Percentiles rank a stretch among this genome's conserved stretches.
Conservation (phyloP, 2,113 vertebrate genomes). For the Eptatretus burgeri region DNA sequence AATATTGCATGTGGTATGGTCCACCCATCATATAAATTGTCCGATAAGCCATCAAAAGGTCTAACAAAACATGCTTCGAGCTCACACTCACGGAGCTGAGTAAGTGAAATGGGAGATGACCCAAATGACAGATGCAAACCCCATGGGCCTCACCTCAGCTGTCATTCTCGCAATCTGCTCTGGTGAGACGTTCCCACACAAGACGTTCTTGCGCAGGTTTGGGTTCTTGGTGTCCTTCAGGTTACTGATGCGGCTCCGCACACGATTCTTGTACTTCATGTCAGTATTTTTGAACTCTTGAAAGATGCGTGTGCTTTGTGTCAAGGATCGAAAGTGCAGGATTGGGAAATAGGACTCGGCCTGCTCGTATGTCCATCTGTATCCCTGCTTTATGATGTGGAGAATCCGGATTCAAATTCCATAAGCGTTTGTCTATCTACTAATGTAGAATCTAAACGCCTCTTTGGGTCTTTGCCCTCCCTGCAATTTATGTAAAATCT, state of each 20-base stretch:
- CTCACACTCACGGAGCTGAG: too few relatives aligned
- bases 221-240: slow-evolving; percentile 86
- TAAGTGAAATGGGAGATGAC: too few relatives aligned
- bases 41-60: too few relatives aligned
- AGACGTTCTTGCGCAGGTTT: slow-evolving; percentile 43
- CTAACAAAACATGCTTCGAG: too few relatives aligned
- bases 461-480: too few relatives aligned
- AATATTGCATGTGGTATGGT: background rate
- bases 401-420: background rate
- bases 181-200: slow-evolving; percentile 39
- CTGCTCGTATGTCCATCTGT: background rate
- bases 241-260: slow-evolving; percentile 73
- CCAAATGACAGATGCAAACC: too few relatives aligned
- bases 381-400: background rate
- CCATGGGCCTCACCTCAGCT: slow-evolving; percentile 33
- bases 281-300: slow-evolving; percentile 60
- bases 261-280: slow-evolving; percentile 55
- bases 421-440: background rate
- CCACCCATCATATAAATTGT: too few relatives aligned
- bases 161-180: slow-evolving; percentile 59
- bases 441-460: too few relatives aligned
- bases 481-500: too few relatives aligned
- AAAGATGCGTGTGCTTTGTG: slow-evolving; percentile 31
- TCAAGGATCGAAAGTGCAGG: slow-evolving; percentile 26
- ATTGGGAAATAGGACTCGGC: background rate